Percentiles rank a stretch among this genome's conserved stretches.
phyloP scores from a whole-genome alignment of 2,113 vertebrate species.

The Trogon surrucura region DNA sequence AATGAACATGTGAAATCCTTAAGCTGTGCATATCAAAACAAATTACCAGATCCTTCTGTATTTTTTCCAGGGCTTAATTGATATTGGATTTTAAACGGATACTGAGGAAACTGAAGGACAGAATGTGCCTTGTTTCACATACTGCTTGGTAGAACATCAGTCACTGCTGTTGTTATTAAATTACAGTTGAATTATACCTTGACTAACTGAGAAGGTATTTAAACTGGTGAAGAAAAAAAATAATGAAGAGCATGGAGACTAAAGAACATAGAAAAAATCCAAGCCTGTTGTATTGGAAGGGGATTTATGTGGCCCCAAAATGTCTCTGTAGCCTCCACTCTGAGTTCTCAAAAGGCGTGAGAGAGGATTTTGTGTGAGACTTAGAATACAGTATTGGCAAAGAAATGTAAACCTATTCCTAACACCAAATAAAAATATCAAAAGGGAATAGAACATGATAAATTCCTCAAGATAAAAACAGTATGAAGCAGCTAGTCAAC shows the following conservation, averaged over 20 bases:
- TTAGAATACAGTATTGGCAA: neutral
- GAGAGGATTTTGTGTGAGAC: slow-evolving; percentile 3
- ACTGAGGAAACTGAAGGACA: neutral
- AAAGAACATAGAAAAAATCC: neutral
- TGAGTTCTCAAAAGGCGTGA: neutral
- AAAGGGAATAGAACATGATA: neutral
- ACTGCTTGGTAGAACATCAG: neutral
- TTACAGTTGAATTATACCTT: neutral
- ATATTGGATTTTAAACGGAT: neutral
- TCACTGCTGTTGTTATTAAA: neutral
- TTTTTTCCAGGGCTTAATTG: neutral
- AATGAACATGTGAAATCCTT: neutral
- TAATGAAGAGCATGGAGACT: neutral
- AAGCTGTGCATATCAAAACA: neutral
- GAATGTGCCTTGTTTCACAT: neutral
- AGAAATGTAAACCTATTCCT: slow-evolving; percentile 3
- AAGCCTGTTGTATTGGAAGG: neutral
- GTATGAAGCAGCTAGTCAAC: slow-evolving; percentile 13
- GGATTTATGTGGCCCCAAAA: neutral
- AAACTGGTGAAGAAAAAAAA: neutral
- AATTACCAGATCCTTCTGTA: neutral
- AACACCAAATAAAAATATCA: slow-evolving; percentile 16
- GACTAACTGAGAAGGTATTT: neutral
- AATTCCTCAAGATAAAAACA: slow-evolving; percentile 38
- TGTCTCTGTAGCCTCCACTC: neutral